Evolutionary conservation across 1,140 invertebrate genomes (phyloP).

Genomic region (Eubasilissa regina): DNA sequence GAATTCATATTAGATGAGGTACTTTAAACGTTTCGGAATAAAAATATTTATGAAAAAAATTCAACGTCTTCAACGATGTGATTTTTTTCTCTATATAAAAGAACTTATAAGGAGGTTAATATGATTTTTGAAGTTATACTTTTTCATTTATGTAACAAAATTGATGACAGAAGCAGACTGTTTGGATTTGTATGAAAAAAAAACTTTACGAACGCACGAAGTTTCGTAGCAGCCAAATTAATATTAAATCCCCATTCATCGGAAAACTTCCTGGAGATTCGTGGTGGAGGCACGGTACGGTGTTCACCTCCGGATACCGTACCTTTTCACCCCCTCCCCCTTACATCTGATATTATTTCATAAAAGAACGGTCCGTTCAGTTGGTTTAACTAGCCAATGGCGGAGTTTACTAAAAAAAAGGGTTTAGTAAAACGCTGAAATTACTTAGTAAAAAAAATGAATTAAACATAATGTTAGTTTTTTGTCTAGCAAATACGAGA

Average conservation of each 20-base stretch:
- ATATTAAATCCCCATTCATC: constrained; percentile 47
- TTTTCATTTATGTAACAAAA: no score
- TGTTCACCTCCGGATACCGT: constrained; percentile 11
- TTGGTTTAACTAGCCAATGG: constrained; percentile 30
- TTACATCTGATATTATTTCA: constrained; percentile 40
- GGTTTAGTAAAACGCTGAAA: constrained; percentile 47
- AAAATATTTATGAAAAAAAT: no score
- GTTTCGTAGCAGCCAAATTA: constrained; percentile 37
- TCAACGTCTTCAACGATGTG: no score
- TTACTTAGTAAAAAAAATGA: constrained; percentile 22
- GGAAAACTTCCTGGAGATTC: constrained; percentile 27
- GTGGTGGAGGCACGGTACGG: constrained; percentile 32
- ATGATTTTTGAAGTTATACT: no score
- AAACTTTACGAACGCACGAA: constrained; percentile 30
- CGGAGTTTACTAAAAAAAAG: constrained; percentile 36
- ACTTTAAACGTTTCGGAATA: no score
- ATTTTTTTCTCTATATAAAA: no score
- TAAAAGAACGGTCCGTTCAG: constrained; percentile 45
- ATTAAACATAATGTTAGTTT: no score
- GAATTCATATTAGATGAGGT: no score
- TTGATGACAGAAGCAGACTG: constrained; percentile 21
- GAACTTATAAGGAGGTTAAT: no score
- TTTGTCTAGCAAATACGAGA: neutral
- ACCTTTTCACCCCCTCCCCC: neutral
- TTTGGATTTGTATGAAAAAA: constrained; percentile 13